Base-by-base conservation (phyloP, 2,888 invertebrate genomes). In the Philereme transversata region DNA sequence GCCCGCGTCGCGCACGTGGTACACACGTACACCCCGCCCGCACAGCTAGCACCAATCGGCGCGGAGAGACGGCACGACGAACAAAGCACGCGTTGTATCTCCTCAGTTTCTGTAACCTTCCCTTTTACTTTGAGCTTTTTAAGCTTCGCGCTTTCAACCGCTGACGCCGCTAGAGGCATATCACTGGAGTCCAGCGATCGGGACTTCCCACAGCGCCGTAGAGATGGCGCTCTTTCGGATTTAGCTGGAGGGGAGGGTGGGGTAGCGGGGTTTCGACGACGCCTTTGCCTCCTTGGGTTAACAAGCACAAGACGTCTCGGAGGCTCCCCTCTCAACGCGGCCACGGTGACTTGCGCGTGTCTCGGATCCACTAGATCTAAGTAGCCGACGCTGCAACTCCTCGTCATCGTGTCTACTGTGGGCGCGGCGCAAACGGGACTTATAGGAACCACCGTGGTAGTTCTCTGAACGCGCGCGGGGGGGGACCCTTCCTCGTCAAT, bases 311-410 rank as follows among this genome's bases (percentile, higher is more conserved):
- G 88, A 4, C 97, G 93, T 71, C 97, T 95, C 0, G 96, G 96
- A 3, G 96, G 95, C 71, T 96, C 96, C 64, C 95, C 95, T 9
- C 95, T 93, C 38, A 97, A 83, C 77, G 96, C 95, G 0, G 94
- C 93, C 47, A 96, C 77, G 8, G 95, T 95, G 53, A 96, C 95
- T 75, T 96, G 96, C 45, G 95, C 95, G 51, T 96, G 96, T 33
- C 96, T 95, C 1, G 95, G 94, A 73, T 97, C 97, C 4, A 97
- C 96, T 66, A 96, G 93, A 80, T 97, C 97, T 70, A 98, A 90
- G 79, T 97, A 97, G 0, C 97, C 97, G 3, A 97, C 97, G 84
- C 97, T 97, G 82, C 97, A 97, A 79, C 97, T 97, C 38, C 97
- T 93, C 0, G 96, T 95, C 87, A 97, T 96, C 0, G 95, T 94